These are phyloP conservation scores for Rhinoraja longicauda DNA, from an alignment of 2,797 vertebrate species.

Conservation along the genomic window DNA sequence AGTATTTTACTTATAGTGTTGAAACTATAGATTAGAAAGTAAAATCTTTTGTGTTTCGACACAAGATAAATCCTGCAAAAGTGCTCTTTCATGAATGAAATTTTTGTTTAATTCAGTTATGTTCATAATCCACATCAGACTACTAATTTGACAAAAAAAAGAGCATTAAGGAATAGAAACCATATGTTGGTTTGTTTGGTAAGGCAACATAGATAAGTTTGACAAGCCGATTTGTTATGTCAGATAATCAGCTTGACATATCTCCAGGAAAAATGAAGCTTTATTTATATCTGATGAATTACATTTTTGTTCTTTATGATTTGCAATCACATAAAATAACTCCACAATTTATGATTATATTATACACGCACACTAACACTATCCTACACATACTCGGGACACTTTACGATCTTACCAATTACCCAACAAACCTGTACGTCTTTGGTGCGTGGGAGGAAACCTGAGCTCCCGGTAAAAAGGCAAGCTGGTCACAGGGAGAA, in stretches of 20 bases:
- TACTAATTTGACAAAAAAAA: constrained; percentile 28
- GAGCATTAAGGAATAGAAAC: constrained; percentile 37
- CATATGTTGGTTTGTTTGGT: constrained; percentile 38
- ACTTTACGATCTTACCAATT: too few relatives aligned
- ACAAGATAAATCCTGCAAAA: neutral
- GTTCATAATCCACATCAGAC: constrained; percentile 31
- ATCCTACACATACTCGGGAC: too few relatives aligned
- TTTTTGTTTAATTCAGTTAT: constrained; percentile 30
- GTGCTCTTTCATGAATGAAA: neutral
- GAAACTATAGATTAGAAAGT: neutral
- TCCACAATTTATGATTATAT: constrained; percentile 12
- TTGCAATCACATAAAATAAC: neutral
- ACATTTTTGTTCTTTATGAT: constrained; percentile 27
- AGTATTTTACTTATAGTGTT: neutral
- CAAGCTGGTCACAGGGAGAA: too few relatives aligned
- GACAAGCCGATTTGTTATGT: constrained; percentile 38
- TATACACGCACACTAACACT: neutral
- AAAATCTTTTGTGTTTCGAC: neutral
- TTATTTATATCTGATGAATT: constrained; percentile 36
- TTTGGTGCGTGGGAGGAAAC: too few relatives aligned
- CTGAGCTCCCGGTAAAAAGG: too few relatives aligned
- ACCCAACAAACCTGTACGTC: too few relatives aligned
- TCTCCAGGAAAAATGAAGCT: constrained; percentile 24
- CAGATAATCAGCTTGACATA: constrained; percentile 38
- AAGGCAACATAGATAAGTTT: constrained; percentile 35